These are phyloP conservation scores for Campoplex capitator DNA, from an alignment of 2,888 invertebrate genomes.

Conservation along the genomic window DNA sequence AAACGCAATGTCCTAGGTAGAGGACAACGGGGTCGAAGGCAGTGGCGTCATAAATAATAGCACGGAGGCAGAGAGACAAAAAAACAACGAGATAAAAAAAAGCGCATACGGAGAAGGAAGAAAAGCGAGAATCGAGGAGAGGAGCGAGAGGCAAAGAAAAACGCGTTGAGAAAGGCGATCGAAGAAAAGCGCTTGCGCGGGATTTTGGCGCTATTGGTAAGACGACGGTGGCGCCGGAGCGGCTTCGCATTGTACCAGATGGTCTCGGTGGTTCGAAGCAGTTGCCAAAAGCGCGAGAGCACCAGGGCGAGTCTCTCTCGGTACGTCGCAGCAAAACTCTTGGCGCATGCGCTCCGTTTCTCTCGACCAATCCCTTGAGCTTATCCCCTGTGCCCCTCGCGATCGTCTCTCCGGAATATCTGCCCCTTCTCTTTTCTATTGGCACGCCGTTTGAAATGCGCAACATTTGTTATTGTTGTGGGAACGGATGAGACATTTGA, in stretches of 20 bases:
- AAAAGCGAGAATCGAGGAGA: background rate
- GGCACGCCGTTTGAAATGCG: background rate
- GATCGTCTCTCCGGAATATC: background rate
- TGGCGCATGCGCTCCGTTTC: conserved; percentile 13
- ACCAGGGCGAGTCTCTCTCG: background rate
- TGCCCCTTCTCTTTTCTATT: background rate
- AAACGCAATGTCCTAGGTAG: conserved; percentile 79
- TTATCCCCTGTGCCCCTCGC: background rate
- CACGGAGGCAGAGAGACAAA: conserved; percentile 27
- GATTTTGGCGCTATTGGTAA: background rate
- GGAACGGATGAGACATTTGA: background rate
- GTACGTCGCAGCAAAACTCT: conserved; percentile 37
- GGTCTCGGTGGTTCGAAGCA: background rate
- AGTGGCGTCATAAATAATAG: conserved; percentile 71
- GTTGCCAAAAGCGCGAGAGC: background rate
- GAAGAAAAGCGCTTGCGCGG: background rate
- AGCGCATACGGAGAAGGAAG: background rate
- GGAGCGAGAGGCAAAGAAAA: background rate
- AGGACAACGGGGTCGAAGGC: conserved; percentile 77
- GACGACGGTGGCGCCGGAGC: background rate
- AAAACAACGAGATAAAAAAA: background rate
- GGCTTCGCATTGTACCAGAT: background rate
- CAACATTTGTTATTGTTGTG: conserved; percentile 45
- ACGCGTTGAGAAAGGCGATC: conserved; percentile 15
- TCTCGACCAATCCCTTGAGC: background rate